Evolutionary conservation across 2,888 invertebrate genomes (phyloP), one percentile per base, ranked within the genome.

Genomic region (Andrena praecox): DNA sequence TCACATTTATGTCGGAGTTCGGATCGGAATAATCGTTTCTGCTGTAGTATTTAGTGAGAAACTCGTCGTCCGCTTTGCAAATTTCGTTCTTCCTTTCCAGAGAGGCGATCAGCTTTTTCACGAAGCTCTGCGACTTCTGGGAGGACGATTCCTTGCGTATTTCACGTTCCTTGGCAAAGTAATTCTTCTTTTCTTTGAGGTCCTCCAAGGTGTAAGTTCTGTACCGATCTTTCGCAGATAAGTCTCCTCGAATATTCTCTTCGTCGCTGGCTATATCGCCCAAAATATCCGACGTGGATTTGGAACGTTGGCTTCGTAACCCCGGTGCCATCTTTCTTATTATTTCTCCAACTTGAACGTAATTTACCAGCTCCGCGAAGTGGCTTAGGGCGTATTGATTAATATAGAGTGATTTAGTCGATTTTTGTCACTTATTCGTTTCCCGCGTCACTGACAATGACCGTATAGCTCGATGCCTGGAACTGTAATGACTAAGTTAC

Each of bases 51-150:
- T 48, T 77, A 1, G 81, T 48, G 2, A 84, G 48, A 27, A 85
- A 87, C 56, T 87, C 85, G 16, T 77, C 77, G 16, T 87, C 71
- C n/a, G 85, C 87, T 3, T 56, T 79, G 59, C 81, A 83, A 27
- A n/a, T 75, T 3, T 70, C 80, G 42, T 84, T 84, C 29, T 75
- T 82, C 12, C 24, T 77, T 12, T 90, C 90, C 27, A 89, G 72
- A 2, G 78, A 83, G 8, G 86, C 87, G 6, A 89, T 85, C 12
- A 88, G 69, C 54, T 71, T 82, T 50, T 77, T 87, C 3, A 89
- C 85, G n/a, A 89, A 82, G 67, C 77, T 89, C 2, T 71, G 84
- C 0, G 89, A 85, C 7, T 77, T 82, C 12, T 79, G 42, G 0
- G 33, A 2, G 4, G 67, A 7, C 66, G 42, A 48, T 68, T 20